Conservation (phyloP, 2,888 invertebrate genomes). For the Leptarthrus brevirostris region DNA sequence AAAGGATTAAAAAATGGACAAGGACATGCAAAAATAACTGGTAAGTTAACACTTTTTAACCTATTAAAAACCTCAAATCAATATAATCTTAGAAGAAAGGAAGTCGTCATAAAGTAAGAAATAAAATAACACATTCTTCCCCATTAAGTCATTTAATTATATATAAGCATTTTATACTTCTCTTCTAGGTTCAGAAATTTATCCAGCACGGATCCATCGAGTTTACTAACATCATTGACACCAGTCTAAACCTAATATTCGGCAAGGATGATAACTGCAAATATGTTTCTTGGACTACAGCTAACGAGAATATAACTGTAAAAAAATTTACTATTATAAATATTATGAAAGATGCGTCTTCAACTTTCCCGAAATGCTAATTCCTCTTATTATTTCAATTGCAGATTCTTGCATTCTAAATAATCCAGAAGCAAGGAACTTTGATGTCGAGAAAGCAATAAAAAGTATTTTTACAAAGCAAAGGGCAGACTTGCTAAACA, state of each 20-base stretch:
- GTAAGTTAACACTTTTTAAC: too few relatives aligned
- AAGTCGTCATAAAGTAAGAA: too few relatives aligned
- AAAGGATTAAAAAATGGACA: too few relatives aligned
- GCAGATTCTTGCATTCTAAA: background rate
- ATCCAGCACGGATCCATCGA: background rate
- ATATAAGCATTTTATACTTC: background rate
- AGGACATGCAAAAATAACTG: too few relatives aligned
- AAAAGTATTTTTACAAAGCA: background rate
- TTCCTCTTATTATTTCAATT: background rate
- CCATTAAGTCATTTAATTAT: too few relatives aligned
- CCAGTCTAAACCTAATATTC: background rate
- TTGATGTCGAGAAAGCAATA: background rate
- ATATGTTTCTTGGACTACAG: background rate
- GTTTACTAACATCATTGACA: background rate
- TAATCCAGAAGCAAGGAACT: background rate
- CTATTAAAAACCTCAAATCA: too few relatives aligned
- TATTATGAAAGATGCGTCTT: background rate
- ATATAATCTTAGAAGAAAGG: too few relatives aligned
- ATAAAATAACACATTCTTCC: too few relatives aligned
- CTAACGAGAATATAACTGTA: background rate
- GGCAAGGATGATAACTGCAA: background rate
- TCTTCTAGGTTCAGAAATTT: background rate
- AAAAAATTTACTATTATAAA: background rate
- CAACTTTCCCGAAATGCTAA: background rate
- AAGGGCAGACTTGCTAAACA: background rate